Evolutionary conservation across 2,113 vertebrate genomes (phyloP).

Genomic region (Phainopepla nitens): DNA sequence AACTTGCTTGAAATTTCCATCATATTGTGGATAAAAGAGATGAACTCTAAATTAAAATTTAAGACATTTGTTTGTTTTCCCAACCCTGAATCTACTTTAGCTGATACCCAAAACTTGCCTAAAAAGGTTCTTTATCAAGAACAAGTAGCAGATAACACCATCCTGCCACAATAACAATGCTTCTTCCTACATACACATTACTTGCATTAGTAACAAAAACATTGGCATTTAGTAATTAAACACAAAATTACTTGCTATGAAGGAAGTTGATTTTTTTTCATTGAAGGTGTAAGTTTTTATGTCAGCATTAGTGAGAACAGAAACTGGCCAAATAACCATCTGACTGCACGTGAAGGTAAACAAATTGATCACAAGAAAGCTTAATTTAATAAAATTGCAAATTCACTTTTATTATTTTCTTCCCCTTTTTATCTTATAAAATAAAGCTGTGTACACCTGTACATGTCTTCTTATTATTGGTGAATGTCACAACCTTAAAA

Average conservation of each 20-base stretch:
- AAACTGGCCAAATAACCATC: neutral
- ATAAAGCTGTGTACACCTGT: neutral
- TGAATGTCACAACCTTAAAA: neutral
- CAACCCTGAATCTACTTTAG: neutral
- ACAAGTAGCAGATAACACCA: neutral
- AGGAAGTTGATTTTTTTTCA: neutral
- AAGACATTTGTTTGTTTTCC: neutral
- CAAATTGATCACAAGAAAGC: neutral
- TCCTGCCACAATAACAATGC: neutral
- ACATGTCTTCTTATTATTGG: rapidly evolving
- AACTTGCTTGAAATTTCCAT: neutral
- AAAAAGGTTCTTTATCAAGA: neutral
- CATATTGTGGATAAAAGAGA: neutral
- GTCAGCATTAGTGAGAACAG: neutral
- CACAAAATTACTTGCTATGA: neutral
- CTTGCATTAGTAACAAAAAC: neutral
- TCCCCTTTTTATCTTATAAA: neutral
- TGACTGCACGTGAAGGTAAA: neutral
- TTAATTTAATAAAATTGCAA: neutral
- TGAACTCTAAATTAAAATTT: neutral
- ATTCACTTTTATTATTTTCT: neutral
- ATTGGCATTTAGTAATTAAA: neutral
- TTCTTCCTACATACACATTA: neutral
- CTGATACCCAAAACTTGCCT: neutral
- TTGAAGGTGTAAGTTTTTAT: neutral